Conservation (phyloP, 2,797 vertebrate genomes). For the Stomatorhinus walkeri region DNA sequence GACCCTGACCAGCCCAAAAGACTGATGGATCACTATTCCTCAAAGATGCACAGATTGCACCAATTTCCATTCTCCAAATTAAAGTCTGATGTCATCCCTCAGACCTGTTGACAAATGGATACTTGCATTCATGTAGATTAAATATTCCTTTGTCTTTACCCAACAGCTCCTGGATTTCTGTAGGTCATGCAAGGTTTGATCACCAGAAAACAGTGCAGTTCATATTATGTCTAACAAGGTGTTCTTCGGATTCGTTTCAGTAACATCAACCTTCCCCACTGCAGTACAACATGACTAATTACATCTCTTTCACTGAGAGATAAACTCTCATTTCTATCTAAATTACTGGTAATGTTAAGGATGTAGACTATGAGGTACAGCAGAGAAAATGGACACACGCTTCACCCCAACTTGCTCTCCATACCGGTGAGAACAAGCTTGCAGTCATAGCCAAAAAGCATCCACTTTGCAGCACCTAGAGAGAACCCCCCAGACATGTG, state of each 20-base stretch:
- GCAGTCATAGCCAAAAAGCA: background rate
- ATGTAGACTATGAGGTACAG: background rate
- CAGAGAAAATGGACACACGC: background rate
- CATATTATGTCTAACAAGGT: background rate
- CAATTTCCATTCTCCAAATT: background rate
- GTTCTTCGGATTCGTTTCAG: background rate
- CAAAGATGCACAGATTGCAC: background rate
- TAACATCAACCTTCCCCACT: background rate
- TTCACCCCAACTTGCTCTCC: background rate
- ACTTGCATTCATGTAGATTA: background rate
- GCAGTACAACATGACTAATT: background rate
- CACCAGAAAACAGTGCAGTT: background rate
- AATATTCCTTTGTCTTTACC: background rate
- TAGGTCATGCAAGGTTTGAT: background rate
- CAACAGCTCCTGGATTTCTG: background rate
- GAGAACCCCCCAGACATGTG: background rate
- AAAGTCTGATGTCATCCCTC: background rate
- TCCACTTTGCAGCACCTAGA: background rate
- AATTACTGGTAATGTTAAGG: background rate
- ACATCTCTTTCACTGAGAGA: background rate
- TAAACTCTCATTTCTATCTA: background rate
- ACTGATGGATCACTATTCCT: background rate
- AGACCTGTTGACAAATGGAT: background rate
- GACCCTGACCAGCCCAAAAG: background rate
- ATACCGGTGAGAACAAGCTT: background rate